phyloP scores from a whole-genome alignment of 1,140 invertebrate genomes.

The Anastrepha ludens region DNA sequence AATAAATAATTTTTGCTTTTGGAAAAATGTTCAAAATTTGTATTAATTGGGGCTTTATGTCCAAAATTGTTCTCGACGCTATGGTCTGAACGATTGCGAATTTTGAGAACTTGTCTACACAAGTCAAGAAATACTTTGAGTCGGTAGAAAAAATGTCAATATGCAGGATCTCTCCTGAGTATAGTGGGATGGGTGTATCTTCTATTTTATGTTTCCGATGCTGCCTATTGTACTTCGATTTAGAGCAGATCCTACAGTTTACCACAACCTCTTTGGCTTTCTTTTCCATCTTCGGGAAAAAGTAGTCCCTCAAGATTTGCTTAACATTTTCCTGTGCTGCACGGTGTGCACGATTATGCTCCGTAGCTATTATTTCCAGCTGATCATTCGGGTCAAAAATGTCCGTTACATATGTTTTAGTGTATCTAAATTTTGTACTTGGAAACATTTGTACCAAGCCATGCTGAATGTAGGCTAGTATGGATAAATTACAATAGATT shows the following conservation, averaged over 20 bases:
- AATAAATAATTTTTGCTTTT: not conserved
- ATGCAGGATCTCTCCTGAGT: no score
- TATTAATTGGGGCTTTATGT: constrained; percentile 1
- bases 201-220: not conserved
- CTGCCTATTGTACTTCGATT: not conserved
- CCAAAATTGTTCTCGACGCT: constrained; percentile 5
- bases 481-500: not conserved
- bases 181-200: not conserved
- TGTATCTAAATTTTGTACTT: constrained; percentile 16
- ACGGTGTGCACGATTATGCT: not conserved
- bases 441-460: constrained; percentile 33
- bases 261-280: not conserved
- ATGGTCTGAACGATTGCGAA: not conserved
- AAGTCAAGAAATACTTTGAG: not conserved
- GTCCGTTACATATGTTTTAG: constrained; percentile 30
- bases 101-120: not conserved
- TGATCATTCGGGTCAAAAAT: constrained; percentile 31
- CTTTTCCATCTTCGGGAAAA: not conserved
- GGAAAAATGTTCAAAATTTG: constrained; percentile 7
- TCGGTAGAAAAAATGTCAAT: no score
- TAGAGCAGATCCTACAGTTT: constrained; percentile 41
- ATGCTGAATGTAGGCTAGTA: constrained; percentile 37
- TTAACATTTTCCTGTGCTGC: constrained; percentile 49
- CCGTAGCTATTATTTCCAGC: constrained; percentile 30
- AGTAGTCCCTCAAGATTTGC: constrained; percentile 42